Evolutionary conservation across 2,888 invertebrate genomes (phyloP).

Genomic region (Eristalinus aeneus): DNA sequence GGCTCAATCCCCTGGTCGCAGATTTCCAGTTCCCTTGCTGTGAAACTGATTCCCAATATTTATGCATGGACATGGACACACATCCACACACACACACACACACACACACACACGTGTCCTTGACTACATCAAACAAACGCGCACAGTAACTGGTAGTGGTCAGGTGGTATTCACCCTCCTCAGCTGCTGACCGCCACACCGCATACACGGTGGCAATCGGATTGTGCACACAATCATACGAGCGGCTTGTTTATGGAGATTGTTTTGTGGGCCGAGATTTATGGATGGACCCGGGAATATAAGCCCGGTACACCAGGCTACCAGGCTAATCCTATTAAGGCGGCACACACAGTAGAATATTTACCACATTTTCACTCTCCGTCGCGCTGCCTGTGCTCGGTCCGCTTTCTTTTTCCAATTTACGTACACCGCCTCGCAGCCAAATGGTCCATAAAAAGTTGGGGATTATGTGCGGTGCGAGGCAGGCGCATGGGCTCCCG

Average conservation of each 20-base stretch:
- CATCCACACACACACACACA: not conserved
- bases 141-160: not conserved
- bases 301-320: not conserved
- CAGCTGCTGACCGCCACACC: not conserved
- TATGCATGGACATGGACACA: not conserved
- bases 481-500: not conserved
- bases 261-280: constrained; percentile 35
- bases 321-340: constrained; percentile 51
- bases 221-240: not conserved
- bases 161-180: not conserved
- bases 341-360: constrained; percentile 16
- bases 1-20: not conserved
- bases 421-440: not conserved
- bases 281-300: constrained; percentile 11
- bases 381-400: not conserved
- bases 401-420: not conserved
- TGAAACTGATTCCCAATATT: not conserved
- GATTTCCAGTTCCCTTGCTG: not conserved
- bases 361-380: constrained; percentile 38
- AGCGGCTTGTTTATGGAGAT: constrained; percentile 25
- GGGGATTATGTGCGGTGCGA: not conserved
- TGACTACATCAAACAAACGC: not conserved
- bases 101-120: not conserved
- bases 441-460: constrained; percentile 17
- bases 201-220: not conserved